Conservation (phyloP, 2,888 invertebrate genomes). For the Cataglyphis albicans region DNA sequence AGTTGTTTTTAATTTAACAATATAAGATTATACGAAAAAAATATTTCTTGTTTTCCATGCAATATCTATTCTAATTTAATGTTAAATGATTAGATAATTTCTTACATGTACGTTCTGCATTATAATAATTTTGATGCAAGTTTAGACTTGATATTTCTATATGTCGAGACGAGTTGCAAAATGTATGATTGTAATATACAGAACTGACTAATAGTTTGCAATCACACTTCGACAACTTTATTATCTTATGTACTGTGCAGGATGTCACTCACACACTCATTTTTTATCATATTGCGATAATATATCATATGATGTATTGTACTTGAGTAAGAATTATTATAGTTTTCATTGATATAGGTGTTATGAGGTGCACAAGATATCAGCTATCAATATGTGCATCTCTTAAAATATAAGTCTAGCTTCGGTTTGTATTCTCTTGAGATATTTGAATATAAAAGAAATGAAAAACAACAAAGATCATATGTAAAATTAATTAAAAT, state of each 20-base stretch:
- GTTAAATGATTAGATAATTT: slow-evolving; percentile 42
- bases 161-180: slow-evolving; percentile 17
- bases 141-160: slow-evolving; percentile 28
- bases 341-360: slow-evolving; percentile 9
- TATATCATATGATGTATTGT: slow-evolving; percentile 28
- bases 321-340: slow-evolving; percentile 21
- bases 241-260: background rate
- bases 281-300: slow-evolving; percentile 5
- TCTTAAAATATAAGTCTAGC: slow-evolving; percentile 9
- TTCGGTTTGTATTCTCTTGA: slow-evolving; percentile 44
- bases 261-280: slow-evolving; percentile 8
- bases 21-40: slow-evolving; percentile 12
- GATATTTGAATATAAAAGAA: slow-evolving; percentile 47
- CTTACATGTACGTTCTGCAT: background rate
- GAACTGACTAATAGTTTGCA: slow-evolving; percentile 59
- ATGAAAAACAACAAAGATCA: background rate
- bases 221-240: slow-evolving; percentile 50
- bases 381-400: slow-evolving; percentile 15
- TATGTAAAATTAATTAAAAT: background rate
- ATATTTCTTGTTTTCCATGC: slow-evolving; percentile 16
- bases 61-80: slow-evolving; percentile 8
- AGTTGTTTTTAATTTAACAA: background rate
- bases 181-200: slow-evolving; percentile 63
- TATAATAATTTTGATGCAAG: slow-evolving; percentile 32
- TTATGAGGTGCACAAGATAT: background rate